Evolutionary conservation across 2,113 vertebrate species (phyloP), one percentile per base, ranked within the genome.

Genomic region (Nymphicus hollandicus): DNA sequence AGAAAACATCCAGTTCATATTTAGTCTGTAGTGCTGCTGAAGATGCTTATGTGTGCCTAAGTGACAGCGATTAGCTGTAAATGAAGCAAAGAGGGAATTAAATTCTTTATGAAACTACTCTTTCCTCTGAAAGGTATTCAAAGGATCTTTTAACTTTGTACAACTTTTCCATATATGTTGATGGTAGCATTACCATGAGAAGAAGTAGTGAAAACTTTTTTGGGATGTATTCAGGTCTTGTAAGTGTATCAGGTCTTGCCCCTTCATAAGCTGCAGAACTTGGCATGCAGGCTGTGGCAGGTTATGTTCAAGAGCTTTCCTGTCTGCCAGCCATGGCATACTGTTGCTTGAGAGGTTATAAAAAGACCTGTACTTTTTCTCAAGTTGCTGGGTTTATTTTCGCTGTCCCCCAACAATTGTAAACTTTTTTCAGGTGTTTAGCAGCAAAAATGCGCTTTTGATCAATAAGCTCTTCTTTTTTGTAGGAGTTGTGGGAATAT

Each of bases 261-360:
- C 28, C 33, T 84, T 52, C 13, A 4, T 55, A 35, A 69, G n/a
- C 19, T 25, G 39, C 23, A 31, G 44, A 77, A 28, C n/a, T 43
- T 55, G 50, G 46, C 31, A 3, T 27, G 35, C 18, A 60, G 35
- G 10, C 64, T 28, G 15, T 58, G 44, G 22, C 28, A 55, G 24
- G 20, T 60, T 53, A 2, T 29, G 9, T 56, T 55, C n/a, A 35
- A 29, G 49, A 73, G 29, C 5, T 35, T 65, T 84, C 17, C 46
- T 22, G 23, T n/a, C 20, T 28, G 25, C 41, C 37, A 41, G 35
- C 35, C 2, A 0, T 19, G n/a, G 6, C 1, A 0, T 60, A 6
- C 33, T 31, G 39, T 44, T n/a, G 33, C 16, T 44, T 0, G 1
- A 31, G 52, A 0, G 1, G 23, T 43, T 46, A 15, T 46, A 25